Conservation (phyloP, 2,797 vertebrate species). For the Gila robusta region DNA sequence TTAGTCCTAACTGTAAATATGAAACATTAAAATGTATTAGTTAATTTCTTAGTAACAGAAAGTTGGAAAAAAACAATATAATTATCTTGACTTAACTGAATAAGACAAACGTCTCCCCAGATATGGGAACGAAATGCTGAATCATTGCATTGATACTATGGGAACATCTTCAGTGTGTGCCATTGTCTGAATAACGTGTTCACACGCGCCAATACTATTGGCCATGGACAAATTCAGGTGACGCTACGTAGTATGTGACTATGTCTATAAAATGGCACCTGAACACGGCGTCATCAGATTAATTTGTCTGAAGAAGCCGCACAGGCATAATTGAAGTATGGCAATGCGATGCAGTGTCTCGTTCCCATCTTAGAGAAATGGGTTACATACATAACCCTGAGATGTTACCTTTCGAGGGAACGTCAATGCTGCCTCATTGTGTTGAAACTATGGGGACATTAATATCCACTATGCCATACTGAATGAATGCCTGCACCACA, state of each 20-base stretch:
- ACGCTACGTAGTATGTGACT: too few species aligned
- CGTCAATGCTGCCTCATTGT: background rate
- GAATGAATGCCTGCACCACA: background rate
- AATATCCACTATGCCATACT: background rate
- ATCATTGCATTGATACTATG: background rate
- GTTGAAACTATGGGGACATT: background rate
- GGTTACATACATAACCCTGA: background rate
- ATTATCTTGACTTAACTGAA: constrained; percentile 56
- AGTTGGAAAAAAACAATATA: constrained; percentile 62
- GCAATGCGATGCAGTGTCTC: too few species aligned
- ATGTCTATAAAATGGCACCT: too few species aligned
- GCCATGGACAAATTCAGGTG: background rate
- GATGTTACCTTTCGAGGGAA: background rate
- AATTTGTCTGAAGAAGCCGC: too few species aligned
- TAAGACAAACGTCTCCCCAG: background rate
- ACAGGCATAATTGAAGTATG: too few species aligned
- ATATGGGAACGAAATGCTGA: background rate
- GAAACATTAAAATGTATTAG: constrained; percentile 52
- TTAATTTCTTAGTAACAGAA: constrained; percentile 63
- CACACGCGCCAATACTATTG: background rate
- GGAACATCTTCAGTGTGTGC: background rate
- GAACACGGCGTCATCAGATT: too few species aligned
- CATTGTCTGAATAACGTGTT: background rate
- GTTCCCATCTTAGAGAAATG: background rate
- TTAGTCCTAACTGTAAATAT: background rate